Percentiles rank a stretch among this genome's conserved stretches.
These are phyloP conservation scores for Brachypodius melanocephalos DNA, from an alignment of 2,113 vertebrate species.

Conservation along the genomic window DNA sequence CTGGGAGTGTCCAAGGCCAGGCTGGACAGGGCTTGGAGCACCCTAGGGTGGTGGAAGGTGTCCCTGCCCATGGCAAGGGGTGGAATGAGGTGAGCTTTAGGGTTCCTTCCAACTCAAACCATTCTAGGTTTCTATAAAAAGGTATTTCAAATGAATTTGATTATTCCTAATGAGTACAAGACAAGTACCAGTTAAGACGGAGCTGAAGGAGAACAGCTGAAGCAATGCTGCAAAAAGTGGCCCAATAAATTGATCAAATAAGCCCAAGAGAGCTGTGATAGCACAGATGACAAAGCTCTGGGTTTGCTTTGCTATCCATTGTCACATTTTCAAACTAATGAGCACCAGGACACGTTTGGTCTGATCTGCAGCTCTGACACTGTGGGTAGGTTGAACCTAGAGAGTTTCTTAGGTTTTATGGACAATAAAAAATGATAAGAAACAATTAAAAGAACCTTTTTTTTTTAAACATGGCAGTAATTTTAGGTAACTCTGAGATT, in stretches of 20 bases:
- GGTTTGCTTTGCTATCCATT: neutral
- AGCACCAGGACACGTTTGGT: neutral
- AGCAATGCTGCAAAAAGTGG: neutral
- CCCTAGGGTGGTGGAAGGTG: rapidly evolving
- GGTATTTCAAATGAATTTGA: neutral
- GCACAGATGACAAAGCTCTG: neutral
- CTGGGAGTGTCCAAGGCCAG: neutral
- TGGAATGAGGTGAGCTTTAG: neutral
- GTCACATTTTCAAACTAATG: neutral
- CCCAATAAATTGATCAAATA: neutral
- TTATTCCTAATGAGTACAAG: neutral
- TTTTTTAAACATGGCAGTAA: neutral
- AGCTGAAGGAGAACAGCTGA: neutral
- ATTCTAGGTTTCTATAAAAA: neutral
- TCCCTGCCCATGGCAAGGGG: rapidly evolving
- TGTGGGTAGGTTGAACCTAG: neutral
- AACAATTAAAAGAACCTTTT: neutral
- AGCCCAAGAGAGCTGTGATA: neutral
- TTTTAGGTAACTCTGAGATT: neutral
- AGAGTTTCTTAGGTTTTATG: neutral
- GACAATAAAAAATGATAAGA: neutral
- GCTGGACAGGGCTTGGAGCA: rapidly evolving
- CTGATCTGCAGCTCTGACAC: neutral
- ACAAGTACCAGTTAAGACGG: neutral
- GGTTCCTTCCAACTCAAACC: neutral